Conservation (phyloP, 2,113 vertebrate genomes). For the Sphyrna mokarran region DNA sequence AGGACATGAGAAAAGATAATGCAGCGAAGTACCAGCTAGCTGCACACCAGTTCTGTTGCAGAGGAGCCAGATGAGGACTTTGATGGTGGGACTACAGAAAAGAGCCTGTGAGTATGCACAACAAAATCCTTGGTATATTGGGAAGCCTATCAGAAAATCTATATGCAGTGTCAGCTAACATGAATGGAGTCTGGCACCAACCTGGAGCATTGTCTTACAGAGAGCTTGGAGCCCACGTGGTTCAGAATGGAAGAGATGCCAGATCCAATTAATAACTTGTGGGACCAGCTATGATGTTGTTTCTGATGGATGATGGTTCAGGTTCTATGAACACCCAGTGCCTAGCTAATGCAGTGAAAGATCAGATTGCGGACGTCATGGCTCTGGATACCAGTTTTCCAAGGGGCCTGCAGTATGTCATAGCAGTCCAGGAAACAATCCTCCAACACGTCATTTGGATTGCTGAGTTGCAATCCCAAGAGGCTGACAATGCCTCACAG, state of each 20-base stretch:
- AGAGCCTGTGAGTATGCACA: too few species aligned
- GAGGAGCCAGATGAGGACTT: too few species aligned
- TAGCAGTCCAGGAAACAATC: neutral
- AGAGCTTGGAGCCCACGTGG: neutral
- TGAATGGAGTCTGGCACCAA: neutral
- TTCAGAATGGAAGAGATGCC: neutral
- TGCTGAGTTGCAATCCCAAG: neutral
- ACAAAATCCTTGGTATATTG: too few species aligned
- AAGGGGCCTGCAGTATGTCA: neutral
- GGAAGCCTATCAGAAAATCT: too few species aligned
- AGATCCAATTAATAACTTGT: neutral
- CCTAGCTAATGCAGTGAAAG: neutral
- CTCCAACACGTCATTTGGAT: neutral
- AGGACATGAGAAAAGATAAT: neutral
- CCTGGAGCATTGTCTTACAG: neutral
- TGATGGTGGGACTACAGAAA: too few species aligned
- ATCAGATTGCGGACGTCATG: neutral
- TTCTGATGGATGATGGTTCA: neutral
- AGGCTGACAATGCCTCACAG: neutral
- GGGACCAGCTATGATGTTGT: neutral
- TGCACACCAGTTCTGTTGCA: too few species aligned
- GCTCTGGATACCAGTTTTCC: neutral
- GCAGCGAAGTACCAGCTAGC: neutral
- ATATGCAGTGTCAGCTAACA: too few species aligned
- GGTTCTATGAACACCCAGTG: too few species aligned